Percentiles rank a stretch among this genome's conserved stretches.
Evolutionary conservation across 2,888 invertebrate genomes (phyloP).

Genomic region (Drosophila formosana): DNA sequence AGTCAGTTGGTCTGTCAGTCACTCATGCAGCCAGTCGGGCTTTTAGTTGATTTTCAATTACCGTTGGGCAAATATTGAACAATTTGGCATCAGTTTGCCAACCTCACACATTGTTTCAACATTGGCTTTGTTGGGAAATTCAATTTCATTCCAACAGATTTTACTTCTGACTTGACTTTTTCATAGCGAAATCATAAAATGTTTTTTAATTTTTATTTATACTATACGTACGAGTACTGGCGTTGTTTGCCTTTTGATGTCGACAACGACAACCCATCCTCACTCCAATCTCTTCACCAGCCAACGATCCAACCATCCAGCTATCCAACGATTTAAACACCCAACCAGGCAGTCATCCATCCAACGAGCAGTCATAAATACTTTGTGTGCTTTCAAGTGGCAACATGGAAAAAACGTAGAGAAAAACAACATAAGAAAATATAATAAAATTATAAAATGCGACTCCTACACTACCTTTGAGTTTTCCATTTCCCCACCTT

Average conservation of each 20-base stretch:
- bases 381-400: constrained; percentile 78
- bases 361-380: constrained; percentile 70
- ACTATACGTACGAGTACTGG: constrained; percentile 26
- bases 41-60: constrained; percentile 70
- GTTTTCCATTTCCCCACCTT: constrained; percentile 33
- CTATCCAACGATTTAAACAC: constrained; percentile 26
- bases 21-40: not conserved
- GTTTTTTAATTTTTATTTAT: constrained; percentile 37
- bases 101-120: constrained; percentile 64
- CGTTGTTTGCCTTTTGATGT: constrained; percentile 71
- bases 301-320: constrained; percentile 27
- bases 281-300: constrained; percentile 22
- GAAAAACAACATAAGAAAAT: constrained; percentile 32
- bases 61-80: constrained; percentile 53
- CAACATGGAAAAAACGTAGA: constrained; percentile 49
- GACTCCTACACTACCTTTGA: constrained; percentile 69
- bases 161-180: constrained; percentile 62
- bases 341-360: constrained; percentile 53
- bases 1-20: not conserved
- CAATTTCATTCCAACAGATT: constrained; percentile 53
- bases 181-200: constrained; percentile 54
- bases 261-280: constrained; percentile 33
- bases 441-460: constrained; percentile 66
- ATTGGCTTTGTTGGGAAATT: constrained; percentile 64
- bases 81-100: constrained; percentile 36